These are phyloP conservation scores for Monochamus alternatus DNA, from an alignment of 2,888 invertebrate genomes.

Conservation along the genomic window DNA sequence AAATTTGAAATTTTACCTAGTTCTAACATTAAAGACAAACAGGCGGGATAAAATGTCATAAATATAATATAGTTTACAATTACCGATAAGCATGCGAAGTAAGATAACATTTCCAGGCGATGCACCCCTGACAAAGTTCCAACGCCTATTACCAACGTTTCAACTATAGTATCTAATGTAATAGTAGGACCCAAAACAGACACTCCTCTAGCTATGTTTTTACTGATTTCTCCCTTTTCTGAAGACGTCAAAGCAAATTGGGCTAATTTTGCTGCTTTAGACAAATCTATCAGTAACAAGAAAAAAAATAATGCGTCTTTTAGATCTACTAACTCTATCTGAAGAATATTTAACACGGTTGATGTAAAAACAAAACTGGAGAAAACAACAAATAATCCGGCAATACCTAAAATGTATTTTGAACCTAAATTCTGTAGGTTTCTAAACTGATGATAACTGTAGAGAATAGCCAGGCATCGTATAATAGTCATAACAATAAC, in stretches of 20 bases:
- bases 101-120: conserved; percentile 89
- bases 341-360: conserved; percentile 89
- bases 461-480: conserved; percentile 90
- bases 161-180: conserved; percentile 91
- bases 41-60: conserved; percentile 95
- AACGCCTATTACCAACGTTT: conserved; percentile 91
- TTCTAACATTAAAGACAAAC: conserved; percentile 90
- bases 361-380: conserved; percentile 95
- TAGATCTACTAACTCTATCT: conserved; percentile 88
- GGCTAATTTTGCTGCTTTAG: conserved; percentile 91
- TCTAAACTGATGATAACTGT: conserved; percentile 93
- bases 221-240: conserved; percentile 86
- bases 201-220: conserved; percentile 90
- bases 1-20: conserved; percentile 68
- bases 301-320: conserved; percentile 95
- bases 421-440: conserved; percentile 91
- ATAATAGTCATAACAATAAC: conserved; percentile 93
- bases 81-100: conserved; percentile 92
- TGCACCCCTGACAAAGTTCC: conserved; percentile 93
- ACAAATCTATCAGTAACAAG: conserved; percentile 90
- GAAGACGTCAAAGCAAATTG: conserved; percentile 86
- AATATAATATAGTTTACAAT: conserved; percentile 94
- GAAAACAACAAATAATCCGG: conserved; percentile 92
- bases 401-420: conserved; percentile 87
- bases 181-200: conserved; percentile 90